phyloP scores from a whole-genome alignment of 2,888 invertebrate genomes.

The Shargacucullia verbasci region DNA sequence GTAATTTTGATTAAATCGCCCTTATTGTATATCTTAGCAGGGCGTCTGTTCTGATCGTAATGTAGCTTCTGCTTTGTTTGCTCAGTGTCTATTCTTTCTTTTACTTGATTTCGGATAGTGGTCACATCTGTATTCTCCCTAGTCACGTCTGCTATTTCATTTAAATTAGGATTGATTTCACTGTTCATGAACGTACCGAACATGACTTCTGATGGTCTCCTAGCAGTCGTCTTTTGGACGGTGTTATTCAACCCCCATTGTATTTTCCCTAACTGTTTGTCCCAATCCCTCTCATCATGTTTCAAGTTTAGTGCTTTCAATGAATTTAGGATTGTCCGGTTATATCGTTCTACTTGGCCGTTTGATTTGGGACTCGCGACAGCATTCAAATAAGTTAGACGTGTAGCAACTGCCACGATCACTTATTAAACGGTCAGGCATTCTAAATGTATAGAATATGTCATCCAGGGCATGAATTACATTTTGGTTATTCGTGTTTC shows the following conservation, averaged over 20 bases:
- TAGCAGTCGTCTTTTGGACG: constrained; percentile 5
- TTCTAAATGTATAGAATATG: constrained; percentile 15
- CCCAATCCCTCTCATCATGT: constrained; percentile 16
- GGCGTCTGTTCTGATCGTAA: no score
- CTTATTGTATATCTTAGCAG: no score
- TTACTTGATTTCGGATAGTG: no score
- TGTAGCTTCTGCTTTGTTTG: no score
- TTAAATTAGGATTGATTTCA: not conserved
- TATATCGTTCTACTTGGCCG: constrained; percentile 31
- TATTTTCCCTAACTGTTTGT: constrained; percentile 7
- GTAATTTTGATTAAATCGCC: no score
- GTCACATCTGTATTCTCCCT: no score
- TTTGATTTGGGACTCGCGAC: constrained; percentile 24
- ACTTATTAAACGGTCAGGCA: constrained; percentile 11
- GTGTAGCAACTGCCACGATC: constrained; percentile 14
- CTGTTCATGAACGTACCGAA: constrained; percentile 12
- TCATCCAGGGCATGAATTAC: constrained; percentile 19
- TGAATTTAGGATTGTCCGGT: constrained; percentile 16
- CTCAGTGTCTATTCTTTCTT: no score
- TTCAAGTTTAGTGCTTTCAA: constrained; percentile 14
- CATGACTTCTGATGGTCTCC: constrained; percentile 8
- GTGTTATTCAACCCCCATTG: constrained; percentile 27
- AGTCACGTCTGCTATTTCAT: no score
- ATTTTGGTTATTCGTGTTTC: constrained; percentile 24
- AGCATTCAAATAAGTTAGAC: constrained; percentile 17